Conservation (phyloP, 2,797 vertebrate genomes). For the Hipposideros larvatus region DNA sequence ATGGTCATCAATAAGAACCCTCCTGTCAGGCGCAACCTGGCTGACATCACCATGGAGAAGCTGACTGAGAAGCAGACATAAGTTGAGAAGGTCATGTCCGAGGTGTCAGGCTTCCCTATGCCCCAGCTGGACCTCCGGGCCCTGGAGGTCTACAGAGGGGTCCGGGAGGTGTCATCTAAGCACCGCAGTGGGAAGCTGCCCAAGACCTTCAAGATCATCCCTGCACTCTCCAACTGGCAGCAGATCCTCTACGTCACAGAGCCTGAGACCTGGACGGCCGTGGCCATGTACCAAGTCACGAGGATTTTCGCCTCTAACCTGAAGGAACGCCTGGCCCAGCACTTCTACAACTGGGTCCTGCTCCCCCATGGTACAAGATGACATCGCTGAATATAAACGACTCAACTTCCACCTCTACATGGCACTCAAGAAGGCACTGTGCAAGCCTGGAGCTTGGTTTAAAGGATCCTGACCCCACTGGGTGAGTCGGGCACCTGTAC, state of each 20-base stretch:
- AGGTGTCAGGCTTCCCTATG: constrained; percentile 93
- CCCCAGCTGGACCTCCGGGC: constrained; percentile 95
- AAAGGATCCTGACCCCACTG: constrained; percentile 97
- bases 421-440: constrained; percentile 97
- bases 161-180: constrained; percentile 95
- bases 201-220: constrained; percentile 99
- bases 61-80: constrained; percentile 99
- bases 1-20: constrained; percentile 97
- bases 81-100: constrained; percentile 95
- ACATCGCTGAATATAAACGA: constrained; percentile 96
- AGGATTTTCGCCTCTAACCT: constrained; percentile 98
- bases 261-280: constrained; percentile 96
- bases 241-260: constrained; percentile 98
- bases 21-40: constrained; percentile 92
- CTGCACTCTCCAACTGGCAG: constrained; percentile 98
- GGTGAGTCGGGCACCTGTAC: constrained; percentile 98
- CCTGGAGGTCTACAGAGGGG: constrained; percentile 95
- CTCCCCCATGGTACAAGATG: constrained; percentile 94
- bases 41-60: constrained; percentile 99
- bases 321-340: constrained; percentile 97
- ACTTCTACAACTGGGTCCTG: constrained; percentile 97
- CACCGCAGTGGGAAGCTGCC: constrained; percentile 98
- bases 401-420: constrained; percentile 99
- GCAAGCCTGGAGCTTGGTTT: constrained; percentile 99
- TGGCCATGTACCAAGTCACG: constrained; percentile 98